These are phyloP conservation scores for Babylonia areolata DNA, from an alignment of 1,140 invertebrate species.

Conservation along the genomic window DNA sequence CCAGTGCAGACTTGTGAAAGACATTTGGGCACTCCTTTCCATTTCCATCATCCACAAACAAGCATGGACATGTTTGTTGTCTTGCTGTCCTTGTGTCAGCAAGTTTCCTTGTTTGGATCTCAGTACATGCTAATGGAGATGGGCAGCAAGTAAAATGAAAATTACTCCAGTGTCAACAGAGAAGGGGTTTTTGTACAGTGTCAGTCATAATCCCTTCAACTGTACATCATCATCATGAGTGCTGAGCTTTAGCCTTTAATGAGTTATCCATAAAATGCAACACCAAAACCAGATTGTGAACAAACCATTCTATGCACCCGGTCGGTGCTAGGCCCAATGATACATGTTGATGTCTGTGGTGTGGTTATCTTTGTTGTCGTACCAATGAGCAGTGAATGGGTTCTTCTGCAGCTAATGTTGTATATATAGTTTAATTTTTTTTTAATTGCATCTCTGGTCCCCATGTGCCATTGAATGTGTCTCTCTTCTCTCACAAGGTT, in stretches of 20 bases:
- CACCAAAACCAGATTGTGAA: neutral
- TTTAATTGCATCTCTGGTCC: neutral
- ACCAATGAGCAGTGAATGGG: neutral
- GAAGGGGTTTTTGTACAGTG: neutral
- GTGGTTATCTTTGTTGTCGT: neutral
- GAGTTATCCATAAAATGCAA: neutral
- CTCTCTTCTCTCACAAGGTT: neutral
- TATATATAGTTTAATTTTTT: neutral
- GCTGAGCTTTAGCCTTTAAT: neutral
- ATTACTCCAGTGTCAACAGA: neutral
- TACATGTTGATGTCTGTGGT: neutral
- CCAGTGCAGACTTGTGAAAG: too few relatives aligned
- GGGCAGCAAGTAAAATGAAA: neutral
- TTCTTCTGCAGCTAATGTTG: slow-evolving; percentile 21
- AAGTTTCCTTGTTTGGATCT: neutral
- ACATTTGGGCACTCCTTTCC: too few relatives aligned
- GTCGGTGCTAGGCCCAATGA: neutral
- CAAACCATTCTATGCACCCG: slow-evolving; percentile 18
- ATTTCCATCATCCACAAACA: neutral
- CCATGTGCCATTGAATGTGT: neutral
- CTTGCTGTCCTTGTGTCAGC: neutral
- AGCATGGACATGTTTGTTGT: neutral
- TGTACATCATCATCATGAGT: neutral
- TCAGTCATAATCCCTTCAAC: neutral
- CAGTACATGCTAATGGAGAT: neutral